Evolutionary conservation across 2,888 invertebrate species (phyloP).

Genomic region (Orthonychiurus folsomi): DNA sequence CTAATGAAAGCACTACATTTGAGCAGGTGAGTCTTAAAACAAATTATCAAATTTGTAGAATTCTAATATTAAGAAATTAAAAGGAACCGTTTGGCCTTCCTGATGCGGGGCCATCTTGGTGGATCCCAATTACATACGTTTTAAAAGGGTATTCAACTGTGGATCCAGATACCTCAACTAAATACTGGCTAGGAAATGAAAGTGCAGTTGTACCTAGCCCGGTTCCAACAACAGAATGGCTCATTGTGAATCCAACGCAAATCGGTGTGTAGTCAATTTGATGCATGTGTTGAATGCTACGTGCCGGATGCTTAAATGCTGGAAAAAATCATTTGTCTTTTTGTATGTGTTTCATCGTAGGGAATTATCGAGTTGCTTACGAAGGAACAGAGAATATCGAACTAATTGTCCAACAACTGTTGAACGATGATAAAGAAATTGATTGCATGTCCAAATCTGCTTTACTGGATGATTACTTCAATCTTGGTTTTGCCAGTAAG

Average conservation of each 20-base stretch:
- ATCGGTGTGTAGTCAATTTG: too few relatives aligned
- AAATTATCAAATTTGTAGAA: too few relatives aligned
- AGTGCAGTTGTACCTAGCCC: not conserved
- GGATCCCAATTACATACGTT: conserved; percentile 9
- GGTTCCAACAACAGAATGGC: conserved; percentile 11
- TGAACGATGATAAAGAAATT: conserved; percentile 17
- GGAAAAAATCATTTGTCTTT: too few relatives aligned
- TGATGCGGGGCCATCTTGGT: too few relatives aligned
- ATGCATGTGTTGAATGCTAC: not conserved
- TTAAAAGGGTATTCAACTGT: not conserved
- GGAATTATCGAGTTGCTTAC: conserved; percentile 32
- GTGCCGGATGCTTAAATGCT: not conserved
- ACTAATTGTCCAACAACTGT: conserved; percentile 22
- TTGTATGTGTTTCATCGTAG: too few relatives aligned
- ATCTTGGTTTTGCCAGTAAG: conserved; percentile 19
- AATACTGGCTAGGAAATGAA: not conserved
- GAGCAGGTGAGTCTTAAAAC: too few relatives aligned
- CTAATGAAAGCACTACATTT: too few relatives aligned
- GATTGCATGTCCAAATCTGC: conserved; percentile 26
- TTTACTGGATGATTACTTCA: conserved; percentile 31
- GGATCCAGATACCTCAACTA: not conserved
- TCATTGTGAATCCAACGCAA: conserved; percentile 30
- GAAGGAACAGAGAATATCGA: conserved; percentile 15
- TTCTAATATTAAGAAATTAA: too few relatives aligned
- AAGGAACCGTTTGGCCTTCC: not conserved